These are phyloP conservation scores for Lasioglossum zephyrum DNA, from an alignment of 2,888 invertebrate species.

Conservation along the genomic window DNA sequence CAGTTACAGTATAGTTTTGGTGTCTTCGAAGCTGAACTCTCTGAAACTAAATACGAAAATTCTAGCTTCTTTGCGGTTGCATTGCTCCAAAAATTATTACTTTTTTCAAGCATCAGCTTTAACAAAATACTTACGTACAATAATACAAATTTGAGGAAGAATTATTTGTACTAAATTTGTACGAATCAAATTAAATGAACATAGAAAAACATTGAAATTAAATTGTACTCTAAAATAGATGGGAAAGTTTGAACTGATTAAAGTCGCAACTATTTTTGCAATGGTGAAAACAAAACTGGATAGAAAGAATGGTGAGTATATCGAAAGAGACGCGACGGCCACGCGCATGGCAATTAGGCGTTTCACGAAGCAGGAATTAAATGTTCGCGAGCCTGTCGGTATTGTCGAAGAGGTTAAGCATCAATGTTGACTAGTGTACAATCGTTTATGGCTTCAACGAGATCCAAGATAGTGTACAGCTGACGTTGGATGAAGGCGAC, in stretches of 20 bases:
- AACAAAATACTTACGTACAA: too few species aligned
- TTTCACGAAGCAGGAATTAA: background rate
- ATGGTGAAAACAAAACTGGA: background rate
- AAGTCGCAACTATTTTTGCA: too few species aligned
- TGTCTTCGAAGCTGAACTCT: background rate
- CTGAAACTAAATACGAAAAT: background rate
- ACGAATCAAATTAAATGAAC: too few species aligned
- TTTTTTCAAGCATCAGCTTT: too few species aligned
- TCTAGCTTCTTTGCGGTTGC: background rate
- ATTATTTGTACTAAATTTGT: too few species aligned
- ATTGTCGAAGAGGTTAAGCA: background rate
- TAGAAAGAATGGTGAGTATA: background rate
- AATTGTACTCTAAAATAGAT: too few species aligned
- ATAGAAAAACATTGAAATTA: too few species aligned
- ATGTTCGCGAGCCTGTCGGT: background rate
- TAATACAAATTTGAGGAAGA: too few species aligned
- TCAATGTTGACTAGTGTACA: constrained; percentile 1
- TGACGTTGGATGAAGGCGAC: background rate
- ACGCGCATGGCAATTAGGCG: background rate
- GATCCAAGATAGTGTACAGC: constrained; percentile 16
- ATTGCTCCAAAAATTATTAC: background rate
- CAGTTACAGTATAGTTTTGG: background rate
- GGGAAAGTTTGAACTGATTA: too few species aligned
- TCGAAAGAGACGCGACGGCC: background rate
- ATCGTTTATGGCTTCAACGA: background rate